Evolutionary conservation across 2,797 vertebrate species (phyloP).

Genomic region (Gila robusta): DNA sequence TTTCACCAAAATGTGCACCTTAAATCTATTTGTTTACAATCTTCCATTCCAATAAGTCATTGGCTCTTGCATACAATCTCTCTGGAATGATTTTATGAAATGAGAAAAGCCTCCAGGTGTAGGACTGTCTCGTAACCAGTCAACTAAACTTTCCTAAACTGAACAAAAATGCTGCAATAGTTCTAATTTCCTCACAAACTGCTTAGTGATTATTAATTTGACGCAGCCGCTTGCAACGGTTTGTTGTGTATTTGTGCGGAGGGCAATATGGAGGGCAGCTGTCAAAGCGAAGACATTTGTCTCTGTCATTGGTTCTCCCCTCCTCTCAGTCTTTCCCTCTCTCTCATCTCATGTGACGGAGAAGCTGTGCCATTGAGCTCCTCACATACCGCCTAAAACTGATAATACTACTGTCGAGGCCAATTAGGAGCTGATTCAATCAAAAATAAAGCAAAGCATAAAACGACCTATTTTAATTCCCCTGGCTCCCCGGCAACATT

Average conservation of each 20-base stretch:
- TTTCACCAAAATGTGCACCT: background rate
- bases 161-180: slow-evolving; percentile 24
- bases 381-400: slow-evolving; percentile 72
- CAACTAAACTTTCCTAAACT: slow-evolving; percentile 19
- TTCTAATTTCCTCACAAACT: slow-evolving; percentile 41
- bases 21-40: slow-evolving; percentile 33
- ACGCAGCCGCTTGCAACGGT: slow-evolving; percentile 68
- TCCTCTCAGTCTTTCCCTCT: slow-evolving; percentile 21
- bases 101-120: slow-evolving; percentile 32
- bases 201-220: slow-evolving; percentile 62
- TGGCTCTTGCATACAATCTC: background rate
- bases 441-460: slow-evolving; percentile 83
- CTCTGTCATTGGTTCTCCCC: slow-evolving; percentile 74
- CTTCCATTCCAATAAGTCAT: slow-evolving; percentile 7
- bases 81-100: background rate
- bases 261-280: slow-evolving; percentile 83
- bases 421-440: slow-evolving; percentile 82
- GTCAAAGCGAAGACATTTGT: slow-evolving; percentile 83
- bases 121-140: slow-evolving; percentile 4
- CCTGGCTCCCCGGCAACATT: slow-evolving; percentile 76
- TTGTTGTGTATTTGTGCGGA: slow-evolving; percentile 78
- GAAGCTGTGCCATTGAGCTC: slow-evolving; percentile 63
- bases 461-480: slow-evolving; percentile 84
- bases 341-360: slow-evolving; percentile 64
- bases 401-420: slow-evolving; percentile 80